Conservation (phyloP, 2,113 vertebrate species). For the Corythornis madagascariensis region DNA sequence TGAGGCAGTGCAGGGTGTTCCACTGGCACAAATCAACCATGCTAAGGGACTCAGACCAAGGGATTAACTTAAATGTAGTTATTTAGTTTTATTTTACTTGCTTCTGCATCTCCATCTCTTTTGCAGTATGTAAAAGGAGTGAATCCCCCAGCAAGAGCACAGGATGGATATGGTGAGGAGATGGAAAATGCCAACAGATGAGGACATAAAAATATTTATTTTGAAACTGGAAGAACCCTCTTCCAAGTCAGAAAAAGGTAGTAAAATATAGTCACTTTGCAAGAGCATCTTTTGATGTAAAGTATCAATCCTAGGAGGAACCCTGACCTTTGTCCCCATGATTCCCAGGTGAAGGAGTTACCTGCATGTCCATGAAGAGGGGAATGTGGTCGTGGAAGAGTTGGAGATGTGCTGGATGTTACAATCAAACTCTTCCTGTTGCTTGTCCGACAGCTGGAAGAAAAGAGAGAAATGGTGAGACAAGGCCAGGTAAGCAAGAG, state of each 20-base stretch:
- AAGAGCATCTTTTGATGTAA: neutral
- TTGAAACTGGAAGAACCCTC: neutral
- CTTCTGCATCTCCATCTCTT: neutral
- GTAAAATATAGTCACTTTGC: neutral
- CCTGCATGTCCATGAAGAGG: constrained; percentile 94
- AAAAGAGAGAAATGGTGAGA: neutral
- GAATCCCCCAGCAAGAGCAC: neutral
- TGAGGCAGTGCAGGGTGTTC: neutral
- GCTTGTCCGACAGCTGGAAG: constrained; percentile 92
- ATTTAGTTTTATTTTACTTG: neutral
- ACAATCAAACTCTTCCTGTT: constrained; percentile 98
- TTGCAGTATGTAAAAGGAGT: neutral
- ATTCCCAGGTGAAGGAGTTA: constrained; percentile 61
- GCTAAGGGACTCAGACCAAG: neutral
- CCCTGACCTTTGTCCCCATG: neutral
- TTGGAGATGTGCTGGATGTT: constrained; percentile 97
- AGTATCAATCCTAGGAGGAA: neutral
- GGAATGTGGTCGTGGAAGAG: constrained; percentile 93
- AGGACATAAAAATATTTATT: neutral
- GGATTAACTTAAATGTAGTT: neutral
- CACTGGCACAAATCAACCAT: neutral
- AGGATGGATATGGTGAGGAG: neutral
- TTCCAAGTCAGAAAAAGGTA: neutral
- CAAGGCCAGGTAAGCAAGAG: neutral
- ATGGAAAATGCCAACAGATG: neutral